Conservation (phyloP, 2,888 invertebrate genomes). For the Boloria euphrosyne region DNA sequence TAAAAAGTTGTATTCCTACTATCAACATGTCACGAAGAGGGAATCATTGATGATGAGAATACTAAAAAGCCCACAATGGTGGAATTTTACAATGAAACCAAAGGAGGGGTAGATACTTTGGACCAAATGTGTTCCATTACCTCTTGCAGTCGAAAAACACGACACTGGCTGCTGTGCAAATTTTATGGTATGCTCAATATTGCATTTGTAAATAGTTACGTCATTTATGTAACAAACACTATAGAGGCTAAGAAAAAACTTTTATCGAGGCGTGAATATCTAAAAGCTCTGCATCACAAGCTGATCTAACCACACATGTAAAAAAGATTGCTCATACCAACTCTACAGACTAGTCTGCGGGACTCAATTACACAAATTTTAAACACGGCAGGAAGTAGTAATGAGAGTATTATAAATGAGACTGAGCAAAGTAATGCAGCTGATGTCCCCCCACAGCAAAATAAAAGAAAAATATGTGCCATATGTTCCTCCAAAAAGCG, state of each 20-base stretch:
- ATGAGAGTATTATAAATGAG: background rate
- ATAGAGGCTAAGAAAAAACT: slow-evolving; percentile 11
- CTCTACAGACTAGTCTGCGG: background rate
- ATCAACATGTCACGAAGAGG: too few relatives aligned
- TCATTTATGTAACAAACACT: slow-evolving; percentile 15
- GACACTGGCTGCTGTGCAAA: slow-evolving; percentile 21
- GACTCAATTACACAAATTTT: background rate
- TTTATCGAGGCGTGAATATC: slow-evolving; percentile 11
- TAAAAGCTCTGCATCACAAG: background rate
- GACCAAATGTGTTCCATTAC: slow-evolving; percentile 42
- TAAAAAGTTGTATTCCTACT: too few relatives aligned
- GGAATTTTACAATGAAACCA: slow-evolving; percentile 43
- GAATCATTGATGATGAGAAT: too few relatives aligned
- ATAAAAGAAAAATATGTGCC: background rate
- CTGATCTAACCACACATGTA: background rate
- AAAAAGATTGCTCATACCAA: background rate
- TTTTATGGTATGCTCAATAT: slow-evolving; percentile 24
- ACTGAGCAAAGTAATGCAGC: background rate
- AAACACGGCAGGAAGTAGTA: background rate
- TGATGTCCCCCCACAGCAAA: background rate
- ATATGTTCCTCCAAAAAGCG: background rate
- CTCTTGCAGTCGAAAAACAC: slow-evolving; percentile 41
- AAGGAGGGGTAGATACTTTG: slow-evolving; percentile 44
- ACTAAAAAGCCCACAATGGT: slow-evolving; percentile 18
- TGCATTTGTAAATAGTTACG: slow-evolving; percentile 16